phyloP scores from a whole-genome alignment of 2,888 invertebrate genomes.

The Luperina testacea region DNA sequence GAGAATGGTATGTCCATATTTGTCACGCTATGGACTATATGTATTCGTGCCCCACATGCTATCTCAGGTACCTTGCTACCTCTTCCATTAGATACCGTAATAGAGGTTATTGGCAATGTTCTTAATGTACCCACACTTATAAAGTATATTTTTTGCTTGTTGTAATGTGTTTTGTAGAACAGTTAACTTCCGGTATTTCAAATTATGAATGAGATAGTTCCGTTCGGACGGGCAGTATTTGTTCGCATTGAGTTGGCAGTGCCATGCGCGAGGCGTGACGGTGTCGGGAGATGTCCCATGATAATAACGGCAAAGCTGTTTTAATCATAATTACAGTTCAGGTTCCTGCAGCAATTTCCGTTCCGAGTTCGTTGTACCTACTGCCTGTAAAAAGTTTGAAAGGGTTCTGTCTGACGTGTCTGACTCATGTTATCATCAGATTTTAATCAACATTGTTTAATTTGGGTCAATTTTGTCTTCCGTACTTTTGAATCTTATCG shows the following conservation, averaged over 20 bases:
- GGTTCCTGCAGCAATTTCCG: slow-evolving; percentile 60
- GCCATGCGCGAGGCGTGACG: slow-evolving; percentile 78
- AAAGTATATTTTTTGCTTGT: slow-evolving; percentile 60
- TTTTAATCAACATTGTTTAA: slow-evolving; percentile 34
- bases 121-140: slow-evolving; percentile 32
- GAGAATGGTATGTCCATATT: slow-evolving; percentile 71
- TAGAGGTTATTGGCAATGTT: slow-evolving; percentile 68
- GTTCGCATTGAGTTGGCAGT: slow-evolving; percentile 76
- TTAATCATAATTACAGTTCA: slow-evolving; percentile 64
- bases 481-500: neutral
- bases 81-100: slow-evolving; percentile 75
- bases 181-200: slow-evolving; percentile 77
- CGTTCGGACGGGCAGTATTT: slow-evolving; percentile 74
- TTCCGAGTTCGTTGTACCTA: slow-evolving; percentile 56
- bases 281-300: slow-evolving; percentile 81
- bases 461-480: slow-evolving; percentile 1
- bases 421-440: slow-evolving; percentile 18
- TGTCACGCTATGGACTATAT: slow-evolving; percentile 77
- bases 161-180: slow-evolving; percentile 65
- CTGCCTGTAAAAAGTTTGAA: slow-evolving; percentile 43
- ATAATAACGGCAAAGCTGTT: slow-evolving; percentile 64
- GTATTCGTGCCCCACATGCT: slow-evolving; percentile 73
- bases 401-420: slow-evolving; percentile 20
- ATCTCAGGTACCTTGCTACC: slow-evolving; percentile 60
- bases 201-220: slow-evolving; percentile 77